These are phyloP conservation scores for Clitarchus hookeri DNA, from an alignment of 2,888 invertebrate genomes.

Conservation along the genomic window DNA sequence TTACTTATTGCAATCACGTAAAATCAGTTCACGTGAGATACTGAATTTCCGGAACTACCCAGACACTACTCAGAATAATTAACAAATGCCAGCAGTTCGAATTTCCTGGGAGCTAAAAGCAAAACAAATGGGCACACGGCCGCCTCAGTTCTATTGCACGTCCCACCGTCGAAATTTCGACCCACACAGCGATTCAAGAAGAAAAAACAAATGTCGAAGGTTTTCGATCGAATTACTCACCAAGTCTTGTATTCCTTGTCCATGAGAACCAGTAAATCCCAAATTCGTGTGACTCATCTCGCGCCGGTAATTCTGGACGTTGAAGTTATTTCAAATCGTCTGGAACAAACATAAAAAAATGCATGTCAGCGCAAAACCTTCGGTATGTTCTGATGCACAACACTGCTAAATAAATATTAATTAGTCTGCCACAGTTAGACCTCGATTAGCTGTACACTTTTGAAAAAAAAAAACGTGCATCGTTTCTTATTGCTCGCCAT, in stretches of 20 bases:
- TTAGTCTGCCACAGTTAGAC: neutral
- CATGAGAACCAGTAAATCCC: constrained; percentile 21
- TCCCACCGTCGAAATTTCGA: no score
- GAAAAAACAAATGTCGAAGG: no score
- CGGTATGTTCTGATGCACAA: neutral
- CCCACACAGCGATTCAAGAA: no score
- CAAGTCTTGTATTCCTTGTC: neutral
- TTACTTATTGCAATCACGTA: no score
- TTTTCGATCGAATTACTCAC: neutral
- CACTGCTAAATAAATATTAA: neutral
- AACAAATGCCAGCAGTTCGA: no score
- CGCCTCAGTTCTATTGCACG: no score
- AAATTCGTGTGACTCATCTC: constrained; percentile 31
- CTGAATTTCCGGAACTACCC: no score
- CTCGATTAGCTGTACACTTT: neutral
- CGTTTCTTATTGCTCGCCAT: neutral
- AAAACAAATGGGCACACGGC: no score
- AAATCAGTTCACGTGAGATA: no score
- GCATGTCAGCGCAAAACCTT: neutral
- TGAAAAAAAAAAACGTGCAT: neutral
- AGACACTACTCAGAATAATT: no score
- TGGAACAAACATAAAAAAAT: neutral
- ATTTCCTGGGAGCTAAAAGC: no score
- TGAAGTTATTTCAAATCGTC: neutral
- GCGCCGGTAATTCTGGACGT: neutral